These are phyloP conservation scores for Phorcus lineatus DNA, from an alignment of 2,888 invertebrate species.

Conservation along the genomic window DNA sequence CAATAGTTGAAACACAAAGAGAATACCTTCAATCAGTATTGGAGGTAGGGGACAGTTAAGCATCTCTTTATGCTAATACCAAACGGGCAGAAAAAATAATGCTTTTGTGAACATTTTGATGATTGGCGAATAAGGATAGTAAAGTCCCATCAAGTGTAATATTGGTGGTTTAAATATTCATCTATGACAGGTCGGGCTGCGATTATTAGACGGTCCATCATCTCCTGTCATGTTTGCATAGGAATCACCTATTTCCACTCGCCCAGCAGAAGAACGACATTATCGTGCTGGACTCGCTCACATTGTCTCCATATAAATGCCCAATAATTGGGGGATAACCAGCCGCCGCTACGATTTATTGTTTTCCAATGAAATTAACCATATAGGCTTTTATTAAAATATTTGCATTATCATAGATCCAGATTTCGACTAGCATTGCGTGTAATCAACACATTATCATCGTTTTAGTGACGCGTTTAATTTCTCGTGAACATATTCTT, in stretches of 20 bases:
- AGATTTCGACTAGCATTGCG: no score
- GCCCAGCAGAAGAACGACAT: not conserved
- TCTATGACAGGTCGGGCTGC: constrained; percentile 1
- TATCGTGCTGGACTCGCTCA: not conserved
- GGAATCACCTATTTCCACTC: constrained; percentile 3
- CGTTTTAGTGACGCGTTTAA: no score
- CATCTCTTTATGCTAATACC: no score
- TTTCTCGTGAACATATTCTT: no score
- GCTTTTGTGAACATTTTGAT: not conserved
- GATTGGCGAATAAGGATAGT: constrained; percentile 15
- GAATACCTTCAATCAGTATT: no score
- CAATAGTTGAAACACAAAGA: no score
- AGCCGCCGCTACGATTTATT: constrained; percentile 2
- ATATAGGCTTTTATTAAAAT: no score
- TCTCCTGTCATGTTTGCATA: constrained; percentile 5
- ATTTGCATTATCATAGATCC: no score
- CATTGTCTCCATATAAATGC: constrained; percentile 13
- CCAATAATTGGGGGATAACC: constrained; percentile 12
- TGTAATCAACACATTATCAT: no score
- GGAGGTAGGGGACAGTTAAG: no score
- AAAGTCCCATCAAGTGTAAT: constrained; percentile 3
- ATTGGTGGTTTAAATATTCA: constrained; percentile 17
- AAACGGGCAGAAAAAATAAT: no score
- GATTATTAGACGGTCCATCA: constrained; percentile 13
- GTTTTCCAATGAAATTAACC: constrained; percentile 9